These are phyloP conservation scores for Hyperopisus bebe DNA, from an alignment of 2,113 vertebrate genomes.

Conservation along the genomic window DNA sequence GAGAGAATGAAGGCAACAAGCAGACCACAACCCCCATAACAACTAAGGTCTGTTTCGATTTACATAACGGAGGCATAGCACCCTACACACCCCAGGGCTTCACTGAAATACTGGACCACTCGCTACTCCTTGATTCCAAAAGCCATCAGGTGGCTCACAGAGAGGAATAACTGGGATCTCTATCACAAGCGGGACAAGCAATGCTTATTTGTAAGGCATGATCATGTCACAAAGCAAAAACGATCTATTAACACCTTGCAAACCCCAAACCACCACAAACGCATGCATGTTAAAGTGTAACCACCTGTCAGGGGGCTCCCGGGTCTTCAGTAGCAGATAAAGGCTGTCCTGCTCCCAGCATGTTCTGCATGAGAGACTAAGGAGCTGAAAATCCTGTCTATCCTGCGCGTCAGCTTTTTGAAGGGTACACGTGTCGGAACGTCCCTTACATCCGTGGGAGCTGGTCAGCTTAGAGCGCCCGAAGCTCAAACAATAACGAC, in stretches of 20 bases:
- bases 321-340: neutral
- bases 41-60: neutral
- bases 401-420: neutral
- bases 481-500: neutral
- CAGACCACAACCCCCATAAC: neutral
- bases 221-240: neutral
- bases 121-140: neutral
- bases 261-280: conserved; percentile 28
- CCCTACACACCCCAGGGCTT: neutral
- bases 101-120: neutral
- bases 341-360: neutral
- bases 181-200: neutral
- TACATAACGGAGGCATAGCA: neutral
- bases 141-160: neutral
- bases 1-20: neutral
- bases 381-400: neutral
- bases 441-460: neutral
- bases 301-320: conserved; percentile 27
- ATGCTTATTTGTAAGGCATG: neutral
- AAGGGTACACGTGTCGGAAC: neutral
- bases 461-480: neutral
- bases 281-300: conserved; percentile 35
- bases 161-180: neutral
- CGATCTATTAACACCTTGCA: neutral
- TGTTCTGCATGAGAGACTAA: neutral